These are phyloP conservation scores for Musca domestica DNA, from an alignment of 1,140 invertebrate species.

Conservation along the genomic window DNA sequence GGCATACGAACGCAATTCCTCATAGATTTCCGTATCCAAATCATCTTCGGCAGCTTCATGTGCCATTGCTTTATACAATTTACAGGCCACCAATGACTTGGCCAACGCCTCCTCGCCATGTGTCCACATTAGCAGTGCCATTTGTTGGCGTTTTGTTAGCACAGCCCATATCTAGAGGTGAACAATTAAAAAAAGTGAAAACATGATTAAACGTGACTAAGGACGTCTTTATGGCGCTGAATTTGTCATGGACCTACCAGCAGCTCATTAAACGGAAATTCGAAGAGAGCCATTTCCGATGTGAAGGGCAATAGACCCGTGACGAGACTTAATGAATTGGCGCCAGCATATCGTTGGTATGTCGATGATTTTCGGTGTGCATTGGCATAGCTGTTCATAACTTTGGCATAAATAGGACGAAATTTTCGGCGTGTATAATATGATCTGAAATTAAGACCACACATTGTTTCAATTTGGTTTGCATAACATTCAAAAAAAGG, in stretches of 20 bases:
- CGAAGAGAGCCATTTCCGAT: constrained; percentile 78
- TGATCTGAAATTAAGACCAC: constrained; percentile 59
- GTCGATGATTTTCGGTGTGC: constrained; percentile 71
- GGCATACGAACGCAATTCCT: constrained; percentile 81
- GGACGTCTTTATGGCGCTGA: too few relatives aligned
- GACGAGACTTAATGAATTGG: constrained; percentile 72
- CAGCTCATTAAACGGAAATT: constrained; percentile 92
- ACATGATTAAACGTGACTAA: background rate
- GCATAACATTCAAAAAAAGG: too few relatives aligned
- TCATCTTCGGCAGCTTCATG: constrained; percentile 96
- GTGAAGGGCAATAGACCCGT: constrained; percentile 75
- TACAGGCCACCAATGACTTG: constrained; percentile 82
- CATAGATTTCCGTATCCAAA: constrained; percentile 93
- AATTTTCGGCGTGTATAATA: constrained; percentile 91
- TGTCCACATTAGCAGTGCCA: constrained; percentile 96
- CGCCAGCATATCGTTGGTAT: constrained; percentile 67
- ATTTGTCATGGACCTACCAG: constrained; percentile 62
- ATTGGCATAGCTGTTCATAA: constrained; percentile 78
- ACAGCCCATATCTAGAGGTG: constrained; percentile 86
- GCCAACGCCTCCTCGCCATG: constrained; percentile 96
- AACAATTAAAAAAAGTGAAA: background rate
- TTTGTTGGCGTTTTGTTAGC: constrained; percentile 91
- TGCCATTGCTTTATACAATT: constrained; percentile 96
- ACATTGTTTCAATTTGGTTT: too few relatives aligned
- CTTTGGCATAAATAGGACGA: constrained; percentile 81